Evolutionary conservation across 2,888 invertebrate genomes (phyloP), one percentile per base, ranked within the genome.

Genomic region (Blastobasis lacticolella): DNA sequence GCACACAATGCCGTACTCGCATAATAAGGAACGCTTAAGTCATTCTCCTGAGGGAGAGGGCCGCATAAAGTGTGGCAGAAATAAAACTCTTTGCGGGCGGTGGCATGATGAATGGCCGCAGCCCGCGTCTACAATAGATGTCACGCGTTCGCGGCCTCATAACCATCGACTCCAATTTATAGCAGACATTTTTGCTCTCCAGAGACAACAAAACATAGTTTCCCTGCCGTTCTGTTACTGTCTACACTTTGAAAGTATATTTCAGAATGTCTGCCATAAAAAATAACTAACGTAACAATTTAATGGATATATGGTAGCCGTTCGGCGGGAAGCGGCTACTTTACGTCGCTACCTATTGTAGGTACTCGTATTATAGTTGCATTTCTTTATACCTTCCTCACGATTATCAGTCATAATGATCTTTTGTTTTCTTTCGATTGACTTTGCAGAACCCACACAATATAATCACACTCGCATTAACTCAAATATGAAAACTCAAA

Each of bases 141-240:
- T 75, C 80, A 79, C 78, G 78, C 75, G 75, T 71, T 80, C 67
- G 71, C 71, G 71, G 76, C 75, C 78, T 81, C 78, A 78, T 82
- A 81, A 78, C 78, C 78, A 76, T 78, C 72, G 73, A 71, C 74
- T 73, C 59, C 70, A 77, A 80, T 81, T 78, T 78, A 82, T 78
- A 69, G 69, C 60, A 61, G 65, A 69, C 69, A 66, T 75, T 75
- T 71, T 77, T 69, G 63, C 63, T 58, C 63, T 52, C 63, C 50
- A 49, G 61, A 57, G 64, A 59, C 58, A 58, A 61, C 57, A 58
- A 58, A 57, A 55, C 54, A 55, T 62, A 59, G 56, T 62, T 57
- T 43, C 50, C 49, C 44, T 50, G 49, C 23, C 57, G 55, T 54
- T 54, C 55, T 56, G 51, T 54, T 61, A 48, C 46, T 5, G 5